Base-by-base conservation (phyloP, 2,113 vertebrate genomes). In the Mesembrinibis cayennensis region DNA sequence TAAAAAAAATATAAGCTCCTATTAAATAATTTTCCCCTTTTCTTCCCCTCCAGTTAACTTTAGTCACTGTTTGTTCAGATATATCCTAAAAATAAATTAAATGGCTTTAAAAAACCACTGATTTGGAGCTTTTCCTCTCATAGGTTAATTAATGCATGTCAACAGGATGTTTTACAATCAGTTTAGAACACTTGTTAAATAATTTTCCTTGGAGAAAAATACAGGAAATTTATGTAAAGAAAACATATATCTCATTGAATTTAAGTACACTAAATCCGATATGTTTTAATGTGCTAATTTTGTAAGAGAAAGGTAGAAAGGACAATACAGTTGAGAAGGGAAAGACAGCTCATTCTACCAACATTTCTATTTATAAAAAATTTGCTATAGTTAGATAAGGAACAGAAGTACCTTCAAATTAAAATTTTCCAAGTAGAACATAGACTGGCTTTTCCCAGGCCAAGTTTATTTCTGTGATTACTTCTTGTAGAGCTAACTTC, bases 71-170 rank as follows among this genome's bases (percentile, higher is more conserved):
- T 73, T 89, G 6, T 73, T 70, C 20, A 69, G 18, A 12, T 52
- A 47, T 44, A 52, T 55, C 36, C 7, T 34, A 53, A 66, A 86
- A 74, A 62, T 30, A 66, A 26, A 70, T 10, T 19, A 3, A 65
- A 73, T 36, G 1, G 3, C 15, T 71, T 83, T n/a, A 5, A 53
- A 63, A 87, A 42, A 1, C 0, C 1, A 53, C 2, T 50, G 0
- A 12, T 69, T 59, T 67, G 32, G 7, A 59, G 3, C 8, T 36
- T 85, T 85, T 81, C 5, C 3, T 82, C 8, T 55, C 6, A 22
- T 13, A 1, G 36, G 49, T 88, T 66, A 47, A 79, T 74, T n/a
- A 27, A 27, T 25, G 1, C 16, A 50, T 42, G 4, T n/a, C 20
- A 79, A 40, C 0, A 11, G 67, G 22, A 34, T 67, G 7, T 47